phyloP scores from a whole-genome alignment of 1,140 invertebrate genomes.

The Drosophila parabipectinata region DNA sequence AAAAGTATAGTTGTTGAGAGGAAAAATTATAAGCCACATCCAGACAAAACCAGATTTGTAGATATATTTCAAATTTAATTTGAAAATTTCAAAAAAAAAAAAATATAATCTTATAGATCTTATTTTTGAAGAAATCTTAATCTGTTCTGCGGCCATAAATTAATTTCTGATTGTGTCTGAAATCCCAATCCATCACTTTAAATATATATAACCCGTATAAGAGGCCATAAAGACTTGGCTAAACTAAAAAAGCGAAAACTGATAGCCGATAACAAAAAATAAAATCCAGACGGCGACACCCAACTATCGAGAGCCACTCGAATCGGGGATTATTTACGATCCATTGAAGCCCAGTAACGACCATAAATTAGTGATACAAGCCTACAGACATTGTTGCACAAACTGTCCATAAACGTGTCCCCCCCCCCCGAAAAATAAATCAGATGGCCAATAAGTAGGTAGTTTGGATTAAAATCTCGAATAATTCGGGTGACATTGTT shows the following conservation, averaged over 20 bases:
- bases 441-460: background rate
- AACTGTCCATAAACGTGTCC: constrained; percentile 24
- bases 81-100: background rate
- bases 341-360: constrained; percentile 23
- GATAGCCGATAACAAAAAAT: constrained; percentile 29
- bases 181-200: constrained; percentile 40
- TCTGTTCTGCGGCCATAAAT: constrained; percentile 9
- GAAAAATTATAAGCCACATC: background rate
- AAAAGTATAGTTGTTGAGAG: background rate
- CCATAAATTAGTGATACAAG: constrained; percentile 63
- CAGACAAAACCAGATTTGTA: background rate
- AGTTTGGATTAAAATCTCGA: constrained; percentile 9
- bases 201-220: constrained; percentile 41
- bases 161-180: constrained; percentile 27
- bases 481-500: constrained; percentile 24
- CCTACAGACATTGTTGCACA: constrained; percentile 15
- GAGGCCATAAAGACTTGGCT: constrained; percentile 16
- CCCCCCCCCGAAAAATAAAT: background rate
- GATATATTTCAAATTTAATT: background rate
- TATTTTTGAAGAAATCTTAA: background rate
- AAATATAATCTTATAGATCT: background rate
- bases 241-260: constrained; percentile 30
- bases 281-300: constrained; percentile 29
- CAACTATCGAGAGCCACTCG: constrained; percentile 41
- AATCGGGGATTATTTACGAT: constrained; percentile 61